Evolutionary conservation across 2,888 invertebrate genomes (phyloP), one percentile per base, ranked within the genome.

Genomic region (Calliopum simillimum): DNA sequence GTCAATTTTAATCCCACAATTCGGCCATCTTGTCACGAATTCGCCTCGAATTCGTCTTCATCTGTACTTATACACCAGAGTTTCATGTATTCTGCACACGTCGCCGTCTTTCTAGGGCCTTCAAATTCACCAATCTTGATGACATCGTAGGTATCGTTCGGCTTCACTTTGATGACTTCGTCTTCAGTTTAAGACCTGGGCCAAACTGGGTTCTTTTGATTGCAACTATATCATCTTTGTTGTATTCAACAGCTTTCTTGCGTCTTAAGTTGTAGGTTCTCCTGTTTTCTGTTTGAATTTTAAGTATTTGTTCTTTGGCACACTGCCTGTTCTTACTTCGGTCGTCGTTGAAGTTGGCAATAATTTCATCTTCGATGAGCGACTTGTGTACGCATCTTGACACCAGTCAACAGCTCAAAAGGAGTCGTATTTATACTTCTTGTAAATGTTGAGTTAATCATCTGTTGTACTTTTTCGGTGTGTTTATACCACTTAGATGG

Each of bases 401-500:
- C 63, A 2, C 67, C 67, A 14, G 25, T 21, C 21, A 71, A 2
- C 33, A 67, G 16, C 61, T 66, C 59, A 51, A n/a, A n/a, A n/a
- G n/a, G n/a, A n/a, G n/a, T n/a, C n/a, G n/a, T n/a, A n/a, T n/a
- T n/a, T n/a, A n/a, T 73, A 23, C 72, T 74, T 61, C 74, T 66
- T 0, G 65, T 33, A 65, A 69, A 72, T 14, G 73, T 70, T 6
- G 73, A 74, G 49, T 73, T 75, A 23, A 74, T 70, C 16, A 58
- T 58, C n/a, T 71, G 70, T 51, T 72, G 70, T 4, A 72, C 69
- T 41, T 16, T 62, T 12, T 55, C 33, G n/a, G 71, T 72, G 23
- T 64, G 21, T 16, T 59, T 67, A n/a, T 69, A 75, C 71, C 71
- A 74, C 53, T 72, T 76, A 13, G 68, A 44, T 41, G 70, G 66